Evolutionary conservation across 2,113 vertebrate species (phyloP).

Genomic region (Neofelis nebulosa): DNA sequence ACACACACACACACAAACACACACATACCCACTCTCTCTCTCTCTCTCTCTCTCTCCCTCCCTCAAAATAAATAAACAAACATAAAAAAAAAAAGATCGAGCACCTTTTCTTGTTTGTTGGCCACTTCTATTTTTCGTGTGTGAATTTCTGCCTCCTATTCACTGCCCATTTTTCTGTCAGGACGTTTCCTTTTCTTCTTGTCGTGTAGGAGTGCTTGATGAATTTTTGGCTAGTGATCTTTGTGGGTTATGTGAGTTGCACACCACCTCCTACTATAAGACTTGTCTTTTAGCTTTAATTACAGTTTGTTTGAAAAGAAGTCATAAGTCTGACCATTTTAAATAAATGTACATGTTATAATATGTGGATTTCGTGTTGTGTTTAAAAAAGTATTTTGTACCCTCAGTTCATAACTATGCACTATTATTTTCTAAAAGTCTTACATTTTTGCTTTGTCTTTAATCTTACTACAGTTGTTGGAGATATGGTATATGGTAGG

Average conservation of each 20-base stretch:
- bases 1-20: too few species aligned
- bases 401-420: neutral
- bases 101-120: neutral
- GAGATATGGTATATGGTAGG: neutral
- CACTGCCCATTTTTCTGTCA: neutral
- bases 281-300: constrained; percentile 2
- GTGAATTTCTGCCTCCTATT: neutral
- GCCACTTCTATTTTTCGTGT: neutral
- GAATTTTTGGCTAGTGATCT: neutral
- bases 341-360: neutral
- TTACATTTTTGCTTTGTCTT: neutral
- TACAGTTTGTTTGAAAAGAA: constrained; percentile 2
- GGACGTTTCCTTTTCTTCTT: neutral
- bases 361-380: neutral
- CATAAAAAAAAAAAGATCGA: neutral
- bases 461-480: neutral
- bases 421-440: neutral
- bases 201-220: neutral
- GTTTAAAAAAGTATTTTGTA: neutral
- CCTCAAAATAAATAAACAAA: too few species aligned
- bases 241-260: neutral
- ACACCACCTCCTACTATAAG: neutral
- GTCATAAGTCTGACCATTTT: neutral
- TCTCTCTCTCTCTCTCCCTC: too few species aligned
- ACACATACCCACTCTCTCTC: too few species aligned